Evolutionary conservation across 1,140 invertebrate genomes (phyloP).

Genomic region (Uloborus diversus): DNA sequence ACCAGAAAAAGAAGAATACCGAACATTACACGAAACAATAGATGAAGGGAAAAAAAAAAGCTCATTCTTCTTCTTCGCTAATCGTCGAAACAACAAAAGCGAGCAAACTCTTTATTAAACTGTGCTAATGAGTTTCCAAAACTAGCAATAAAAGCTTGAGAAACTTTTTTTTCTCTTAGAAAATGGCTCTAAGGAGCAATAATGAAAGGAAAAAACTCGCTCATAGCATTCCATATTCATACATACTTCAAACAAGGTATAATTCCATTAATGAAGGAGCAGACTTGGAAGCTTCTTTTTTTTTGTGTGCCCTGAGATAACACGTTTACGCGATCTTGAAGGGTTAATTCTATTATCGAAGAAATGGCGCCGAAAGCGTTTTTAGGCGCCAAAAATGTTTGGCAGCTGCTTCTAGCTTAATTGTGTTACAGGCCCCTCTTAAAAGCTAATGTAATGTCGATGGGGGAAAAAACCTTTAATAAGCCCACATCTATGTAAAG

Average conservation of each 20-base stretch:
- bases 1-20: too few species aligned
- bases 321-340: conserved; percentile 20
- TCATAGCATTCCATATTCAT: conserved; percentile 20
- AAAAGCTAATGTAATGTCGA: conserved; percentile 27
- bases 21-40: too few species aligned
- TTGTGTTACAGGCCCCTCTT: conserved; percentile 18
- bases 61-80: too few species aligned
- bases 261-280: conserved; percentile 30
- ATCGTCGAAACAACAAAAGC: too few species aligned
- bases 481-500: too few species aligned
- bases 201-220: conserved; percentile 3
- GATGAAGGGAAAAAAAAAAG: too few species aligned
- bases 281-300: too few species aligned
- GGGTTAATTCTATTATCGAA: conserved; percentile 36
- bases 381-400: conserved; percentile 45
- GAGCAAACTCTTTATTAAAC: conserved; percentile 23
- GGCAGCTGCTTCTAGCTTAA: conserved; percentile 16
- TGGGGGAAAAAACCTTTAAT: too few species aligned
- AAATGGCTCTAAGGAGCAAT: neutral
- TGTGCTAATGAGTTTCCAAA: conserved; percentile 7
- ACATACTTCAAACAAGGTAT: neutral
- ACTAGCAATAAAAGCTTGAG: neutral
- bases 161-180: neutral
- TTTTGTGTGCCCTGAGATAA: neutral
- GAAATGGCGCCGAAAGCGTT: conserved; percentile 26